Percentiles rank a stretch among this genome's conserved stretches.
Evolutionary conservation across 2,888 invertebrate species (phyloP).

Genomic region (Hartigia nigra): DNA sequence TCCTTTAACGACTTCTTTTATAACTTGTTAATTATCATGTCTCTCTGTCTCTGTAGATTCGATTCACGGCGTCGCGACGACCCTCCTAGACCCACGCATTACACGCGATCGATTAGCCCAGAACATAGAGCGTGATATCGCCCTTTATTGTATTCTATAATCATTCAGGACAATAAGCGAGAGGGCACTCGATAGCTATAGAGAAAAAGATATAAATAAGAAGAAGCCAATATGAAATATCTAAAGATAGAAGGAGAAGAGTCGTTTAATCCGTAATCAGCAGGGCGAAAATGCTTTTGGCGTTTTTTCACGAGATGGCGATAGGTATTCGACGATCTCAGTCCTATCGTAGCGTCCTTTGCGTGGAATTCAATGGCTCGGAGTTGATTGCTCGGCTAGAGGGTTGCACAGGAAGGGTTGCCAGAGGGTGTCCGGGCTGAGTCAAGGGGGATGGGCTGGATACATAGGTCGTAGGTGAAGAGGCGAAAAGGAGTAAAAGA

Average conservation of each 20-base stretch:
- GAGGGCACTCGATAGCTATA: not conserved
- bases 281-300: not conserved
- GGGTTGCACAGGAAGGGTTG: not conserved
- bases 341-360: not conserved
- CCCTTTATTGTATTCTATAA: not conserved
- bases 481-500: not conserved
- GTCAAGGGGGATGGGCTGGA: constrained; percentile 9
- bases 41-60: not conserved
- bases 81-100: not conserved
- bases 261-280: not conserved
- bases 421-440: constrained; percentile 13
- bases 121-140: not conserved
- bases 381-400: constrained; percentile 3
- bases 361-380: constrained; percentile 6
- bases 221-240: not conserved
- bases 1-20: not conserved
- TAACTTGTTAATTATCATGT: not conserved
- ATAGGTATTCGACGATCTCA: not conserved
- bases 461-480: not conserved
- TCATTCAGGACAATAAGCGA: not conserved
- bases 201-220: not conserved
- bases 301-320: not conserved
- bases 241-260: not conserved
- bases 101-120: not conserved
- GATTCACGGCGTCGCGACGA: not conserved